Evolutionary conservation across 92 coral and sea anemone genomes (phyloP).

Genomic region (Umimayanthus chanpuru): DNA sequence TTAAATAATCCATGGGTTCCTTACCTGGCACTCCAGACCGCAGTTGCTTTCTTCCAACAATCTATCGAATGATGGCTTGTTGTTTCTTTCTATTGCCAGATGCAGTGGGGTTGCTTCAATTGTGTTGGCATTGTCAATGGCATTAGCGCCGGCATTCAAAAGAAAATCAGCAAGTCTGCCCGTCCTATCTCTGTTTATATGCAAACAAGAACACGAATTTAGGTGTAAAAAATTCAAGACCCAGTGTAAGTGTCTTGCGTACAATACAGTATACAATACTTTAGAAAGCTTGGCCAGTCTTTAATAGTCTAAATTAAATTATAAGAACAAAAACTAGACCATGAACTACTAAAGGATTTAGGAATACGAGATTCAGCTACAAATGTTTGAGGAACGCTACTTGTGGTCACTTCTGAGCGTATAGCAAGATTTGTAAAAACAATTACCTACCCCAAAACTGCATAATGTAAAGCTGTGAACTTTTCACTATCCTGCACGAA

Average conservation of each 20-base stretch:
- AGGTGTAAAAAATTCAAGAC: background rate
- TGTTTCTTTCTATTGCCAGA: conserved; percentile 20
- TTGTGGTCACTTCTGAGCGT: background rate
- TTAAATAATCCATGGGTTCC: background rate
- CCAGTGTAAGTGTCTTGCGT: background rate
- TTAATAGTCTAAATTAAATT: background rate
- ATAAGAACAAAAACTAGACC: background rate
- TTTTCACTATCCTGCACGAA: conserved; percentile 13
- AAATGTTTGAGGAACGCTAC: background rate
- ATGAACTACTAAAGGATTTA: background rate
- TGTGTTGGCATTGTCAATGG: conserved; percentile 24
- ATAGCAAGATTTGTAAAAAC: background rate
- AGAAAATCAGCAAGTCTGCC: conserved; percentile 18
- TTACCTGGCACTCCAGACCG: conserved; percentile 24
- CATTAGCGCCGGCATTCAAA: conserved; percentile 28
- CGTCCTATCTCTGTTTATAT: conserved; percentile 21
- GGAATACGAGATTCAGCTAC: no score
- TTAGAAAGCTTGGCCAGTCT: no score
- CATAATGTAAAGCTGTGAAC: conserved; percentile 31
- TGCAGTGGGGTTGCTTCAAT: conserved; percentile 32
- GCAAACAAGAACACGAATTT: background rate
- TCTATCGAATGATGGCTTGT: conserved; percentile 32
- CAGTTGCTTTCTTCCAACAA: conserved; percentile 25
- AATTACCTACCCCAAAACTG: conserved; percentile 14
- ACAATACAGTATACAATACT: no score